Evolutionary conservation across 2,113 vertebrate genomes (phyloP).

Genomic region (Colaptes auratus): DNA sequence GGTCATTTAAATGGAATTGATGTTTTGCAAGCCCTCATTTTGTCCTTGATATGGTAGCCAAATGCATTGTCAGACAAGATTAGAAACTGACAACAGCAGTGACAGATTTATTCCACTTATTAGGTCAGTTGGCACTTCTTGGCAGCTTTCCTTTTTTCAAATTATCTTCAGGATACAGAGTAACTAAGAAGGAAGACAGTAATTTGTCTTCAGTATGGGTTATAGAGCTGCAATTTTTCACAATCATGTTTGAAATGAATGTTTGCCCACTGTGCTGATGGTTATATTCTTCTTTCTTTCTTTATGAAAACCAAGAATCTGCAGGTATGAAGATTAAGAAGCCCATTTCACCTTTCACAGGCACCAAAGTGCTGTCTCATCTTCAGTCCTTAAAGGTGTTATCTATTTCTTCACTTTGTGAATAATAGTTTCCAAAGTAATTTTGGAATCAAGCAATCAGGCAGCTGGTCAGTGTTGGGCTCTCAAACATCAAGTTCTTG

Average conservation of each 20-base stretch:
- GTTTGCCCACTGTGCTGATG: background rate
- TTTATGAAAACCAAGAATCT: background rate
- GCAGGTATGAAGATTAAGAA: background rate
- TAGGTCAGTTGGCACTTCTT: background rate
- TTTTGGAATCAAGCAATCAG: background rate
- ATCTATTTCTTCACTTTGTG: background rate
- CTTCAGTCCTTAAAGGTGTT: background rate
- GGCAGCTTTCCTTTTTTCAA: background rate
- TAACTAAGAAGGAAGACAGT: background rate
- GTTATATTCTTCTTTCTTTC: background rate
- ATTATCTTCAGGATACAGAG: conserved; percentile 25
- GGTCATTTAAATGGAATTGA: background rate
- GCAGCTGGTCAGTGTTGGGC: background rate
- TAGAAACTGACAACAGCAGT: background rate
- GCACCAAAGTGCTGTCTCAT: background rate
- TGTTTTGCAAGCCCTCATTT: background rate
- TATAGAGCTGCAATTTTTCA: conserved; percentile 4
- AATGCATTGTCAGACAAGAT: background rate
- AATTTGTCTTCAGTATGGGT: background rate
- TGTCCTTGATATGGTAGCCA: background rate
- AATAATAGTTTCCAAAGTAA: background rate
- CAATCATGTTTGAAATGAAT: background rate
- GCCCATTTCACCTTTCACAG: background rate
- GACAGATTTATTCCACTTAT: conserved; percentile 8
- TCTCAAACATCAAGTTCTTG: background rate